Evolutionary conservation across 2,113 vertebrate species (phyloP).

Genomic region (Strix aluco): DNA sequence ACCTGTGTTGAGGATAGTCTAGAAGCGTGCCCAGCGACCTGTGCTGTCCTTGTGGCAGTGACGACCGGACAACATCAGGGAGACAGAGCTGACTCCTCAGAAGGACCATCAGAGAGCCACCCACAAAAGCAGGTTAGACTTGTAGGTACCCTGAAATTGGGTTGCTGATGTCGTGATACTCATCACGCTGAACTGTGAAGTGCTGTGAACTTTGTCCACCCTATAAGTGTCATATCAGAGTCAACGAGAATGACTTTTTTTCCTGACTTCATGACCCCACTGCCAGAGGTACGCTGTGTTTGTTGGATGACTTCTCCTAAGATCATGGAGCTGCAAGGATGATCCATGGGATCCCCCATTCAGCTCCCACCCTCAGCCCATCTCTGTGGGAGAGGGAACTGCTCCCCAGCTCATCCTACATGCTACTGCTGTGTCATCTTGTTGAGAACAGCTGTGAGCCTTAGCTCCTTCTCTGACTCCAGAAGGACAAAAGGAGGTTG

Average conservation of each 20-base stretch:
- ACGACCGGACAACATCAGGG: not conserved
- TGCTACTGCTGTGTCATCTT: not conserved
- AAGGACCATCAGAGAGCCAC: not conserved
- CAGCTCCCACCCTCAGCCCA: not conserved
- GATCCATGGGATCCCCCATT: not conserved
- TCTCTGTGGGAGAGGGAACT: not conserved
- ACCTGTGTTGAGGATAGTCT: not conserved
- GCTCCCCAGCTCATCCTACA: not conserved
- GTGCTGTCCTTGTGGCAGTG: not conserved
- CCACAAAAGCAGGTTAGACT: not conserved
- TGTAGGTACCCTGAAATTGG: not conserved
- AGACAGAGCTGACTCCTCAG: not conserved
- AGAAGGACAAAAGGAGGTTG: not conserved
- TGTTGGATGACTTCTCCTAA: not conserved
- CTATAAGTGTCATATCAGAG: not conserved
- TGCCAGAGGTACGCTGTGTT: not conserved
- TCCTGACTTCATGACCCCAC: fast-evolving
- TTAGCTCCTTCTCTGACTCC: not conserved
- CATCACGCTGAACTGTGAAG: fast-evolving
- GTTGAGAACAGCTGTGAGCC: not conserved
- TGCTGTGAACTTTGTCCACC: not conserved
- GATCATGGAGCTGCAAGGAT: not conserved
- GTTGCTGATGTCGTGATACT: not conserved
- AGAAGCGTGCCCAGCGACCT: not conserved
- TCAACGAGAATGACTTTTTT: not conserved